Evolutionary conservation across 1,140 invertebrate genomes (phyloP).

Genomic region (Conus betulinus): DNA sequence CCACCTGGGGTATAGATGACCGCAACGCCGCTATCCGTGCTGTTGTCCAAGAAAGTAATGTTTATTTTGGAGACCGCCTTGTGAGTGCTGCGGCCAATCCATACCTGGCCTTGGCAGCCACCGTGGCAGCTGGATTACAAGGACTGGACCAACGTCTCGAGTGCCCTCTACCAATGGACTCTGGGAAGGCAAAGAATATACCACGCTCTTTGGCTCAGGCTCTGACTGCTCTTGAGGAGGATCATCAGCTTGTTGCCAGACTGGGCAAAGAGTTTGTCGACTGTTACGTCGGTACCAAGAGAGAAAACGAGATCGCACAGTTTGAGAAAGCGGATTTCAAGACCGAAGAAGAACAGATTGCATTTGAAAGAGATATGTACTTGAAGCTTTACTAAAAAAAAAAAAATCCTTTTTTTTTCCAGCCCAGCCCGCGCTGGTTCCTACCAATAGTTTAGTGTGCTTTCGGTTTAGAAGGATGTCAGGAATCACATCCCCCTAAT

Average conservation of each 20-base stretch:
- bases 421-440: no score
- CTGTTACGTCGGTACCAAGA: not conserved
- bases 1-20: slow-evolving; percentile 50
- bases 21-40: slow-evolving; percentile 22
- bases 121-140: slow-evolving; percentile 56
- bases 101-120: slow-evolving; percentile 54
- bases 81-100: slow-evolving; percentile 48
- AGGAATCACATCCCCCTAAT: no score
- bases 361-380: slow-evolving; percentile 17
- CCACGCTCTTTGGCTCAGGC: slow-evolving; percentile 22
- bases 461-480: no score
- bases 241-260: slow-evolving; percentile 9
- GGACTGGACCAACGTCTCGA: slow-evolving; percentile 45
- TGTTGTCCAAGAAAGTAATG: slow-evolving; percentile 21
- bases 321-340: not conserved
- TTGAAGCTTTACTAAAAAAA: not conserved
- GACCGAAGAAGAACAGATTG: slow-evolving; percentile 11
- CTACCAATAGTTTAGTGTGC: no score
- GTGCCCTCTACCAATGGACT: slow-evolving; percentile 33
- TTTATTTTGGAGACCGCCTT: slow-evolving; percentile 52
- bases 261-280: slow-evolving; percentile 28
- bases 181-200: not conserved
- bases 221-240: slow-evolving; percentile 20
- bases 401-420: not conserved
- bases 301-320: slow-evolving; percentile 9